Evolutionary conservation across 2,888 invertebrate species (phyloP).

Genomic region (Tinea semifulvella): DNA sequence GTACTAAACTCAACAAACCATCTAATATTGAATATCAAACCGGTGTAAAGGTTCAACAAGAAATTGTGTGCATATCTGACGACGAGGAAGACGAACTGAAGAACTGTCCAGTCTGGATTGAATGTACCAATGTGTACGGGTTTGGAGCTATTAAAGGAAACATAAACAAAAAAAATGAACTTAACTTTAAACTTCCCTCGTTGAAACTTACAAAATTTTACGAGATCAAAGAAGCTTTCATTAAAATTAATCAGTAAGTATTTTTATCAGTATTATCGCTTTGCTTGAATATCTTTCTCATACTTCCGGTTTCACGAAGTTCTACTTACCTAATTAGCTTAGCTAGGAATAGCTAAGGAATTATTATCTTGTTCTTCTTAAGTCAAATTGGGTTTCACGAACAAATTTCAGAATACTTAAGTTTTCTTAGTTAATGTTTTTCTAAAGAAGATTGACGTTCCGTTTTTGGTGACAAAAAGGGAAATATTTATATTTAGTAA

Average conservation of each 20-base stretch:
- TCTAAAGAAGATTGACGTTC: too few relatives aligned
- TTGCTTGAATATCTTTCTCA: too few relatives aligned
- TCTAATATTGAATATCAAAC: slow-evolving; percentile 23
- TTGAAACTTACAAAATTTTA: slow-evolving; percentile 41
- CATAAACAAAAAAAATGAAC: slow-evolving; percentile 25
- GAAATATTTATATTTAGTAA: too few relatives aligned
- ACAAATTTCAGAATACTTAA: too few relatives aligned
- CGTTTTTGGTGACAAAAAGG: too few relatives aligned
- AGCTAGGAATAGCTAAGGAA: too few relatives aligned
- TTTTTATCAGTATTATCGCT: neutral
- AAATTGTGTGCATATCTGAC: slow-evolving; percentile 31
- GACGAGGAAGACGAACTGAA: slow-evolving; percentile 25
- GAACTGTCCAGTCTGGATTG: slow-evolving; percentile 35
- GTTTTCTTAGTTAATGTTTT: too few relatives aligned
- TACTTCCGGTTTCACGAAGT: too few relatives aligned
- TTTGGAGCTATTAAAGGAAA: slow-evolving; percentile 41
- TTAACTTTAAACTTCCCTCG: slow-evolving; percentile 49
- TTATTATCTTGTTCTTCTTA: too few relatives aligned
- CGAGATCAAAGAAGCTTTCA: slow-evolving; percentile 33
- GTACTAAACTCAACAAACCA: slow-evolving; percentile 22
- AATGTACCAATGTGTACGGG: slow-evolving; percentile 33
- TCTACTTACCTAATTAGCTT: too few relatives aligned
- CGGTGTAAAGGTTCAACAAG: neutral
- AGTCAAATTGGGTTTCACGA: too few relatives aligned
- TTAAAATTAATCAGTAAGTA: slow-evolving; percentile 50